These are phyloP conservation scores for Prenolepis imparis DNA, from an alignment of 2,888 invertebrate species.

Conservation along the genomic window DNA sequence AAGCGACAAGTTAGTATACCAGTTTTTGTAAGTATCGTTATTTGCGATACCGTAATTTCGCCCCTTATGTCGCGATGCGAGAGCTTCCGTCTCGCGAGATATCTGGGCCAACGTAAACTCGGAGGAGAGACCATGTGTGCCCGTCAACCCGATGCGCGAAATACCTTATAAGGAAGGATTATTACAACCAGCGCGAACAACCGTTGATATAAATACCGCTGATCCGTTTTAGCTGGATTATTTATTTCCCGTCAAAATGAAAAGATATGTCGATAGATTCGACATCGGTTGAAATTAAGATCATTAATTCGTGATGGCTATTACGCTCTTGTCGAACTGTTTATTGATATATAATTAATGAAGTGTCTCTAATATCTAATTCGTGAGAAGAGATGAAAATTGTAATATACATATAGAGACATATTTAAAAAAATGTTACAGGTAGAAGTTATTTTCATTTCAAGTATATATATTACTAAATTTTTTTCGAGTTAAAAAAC, in stretches of 20 bases:
- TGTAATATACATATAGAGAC: not conserved
- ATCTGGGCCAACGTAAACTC: slow-evolving; percentile 73
- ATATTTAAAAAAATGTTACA: not conserved
- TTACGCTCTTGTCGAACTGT: not conserved
- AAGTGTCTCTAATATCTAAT: not conserved
- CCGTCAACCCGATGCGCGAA: slow-evolving; percentile 59
- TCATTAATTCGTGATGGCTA: not conserved
- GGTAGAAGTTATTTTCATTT: not conserved
- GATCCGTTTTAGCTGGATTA: not conserved
- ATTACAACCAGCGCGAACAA: slow-evolving; percentile 44
- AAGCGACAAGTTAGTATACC: slow-evolving; percentile 38
- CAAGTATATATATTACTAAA: not conserved
- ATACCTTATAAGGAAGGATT: slow-evolving; percentile 64
- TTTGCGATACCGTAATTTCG: slow-evolving; percentile 56
- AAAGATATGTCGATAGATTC: not conserved
- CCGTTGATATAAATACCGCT: slow-evolving; percentile 30
- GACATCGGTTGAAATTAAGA: not conserved
- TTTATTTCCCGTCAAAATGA: not conserved
- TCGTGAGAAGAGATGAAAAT: not conserved
- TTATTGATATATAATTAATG: not conserved
- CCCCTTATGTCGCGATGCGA: slow-evolving; percentile 53
- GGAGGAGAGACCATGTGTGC: slow-evolving; percentile 42
- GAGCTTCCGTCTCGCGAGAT: slow-evolving; percentile 74
- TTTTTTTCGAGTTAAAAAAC: not conserved
- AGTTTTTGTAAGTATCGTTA: slow-evolving; percentile 42